phyloP scores from a whole-genome alignment of 2,888 invertebrate species.

The Drosophila algonquin region DNA sequence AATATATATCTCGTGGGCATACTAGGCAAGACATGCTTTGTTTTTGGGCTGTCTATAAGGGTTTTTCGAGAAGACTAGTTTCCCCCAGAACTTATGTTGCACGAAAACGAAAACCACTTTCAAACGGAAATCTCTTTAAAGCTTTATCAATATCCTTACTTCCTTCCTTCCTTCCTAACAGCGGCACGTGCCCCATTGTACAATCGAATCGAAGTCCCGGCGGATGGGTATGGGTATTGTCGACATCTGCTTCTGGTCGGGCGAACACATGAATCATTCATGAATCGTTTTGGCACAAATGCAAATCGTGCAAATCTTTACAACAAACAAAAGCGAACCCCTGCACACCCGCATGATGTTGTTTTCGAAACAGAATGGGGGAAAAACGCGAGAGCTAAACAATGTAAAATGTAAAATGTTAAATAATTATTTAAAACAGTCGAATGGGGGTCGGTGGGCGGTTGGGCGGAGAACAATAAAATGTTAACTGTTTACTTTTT shows the following conservation, averaged over 20 bases:
- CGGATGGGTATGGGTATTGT: slow-evolving; percentile 46
- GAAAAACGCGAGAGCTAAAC: slow-evolving; percentile 64
- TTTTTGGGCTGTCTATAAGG: too few species aligned
- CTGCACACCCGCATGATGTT: slow-evolving; percentile 38
- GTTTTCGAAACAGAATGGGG: slow-evolving; percentile 10
- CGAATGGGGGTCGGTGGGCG: background rate
- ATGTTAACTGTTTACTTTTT: slow-evolving; percentile 75
- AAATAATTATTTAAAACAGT: slow-evolving; percentile 71
- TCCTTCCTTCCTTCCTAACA: background rate
- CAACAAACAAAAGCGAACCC: slow-evolving; percentile 58
- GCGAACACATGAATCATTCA: slow-evolving; percentile 72
- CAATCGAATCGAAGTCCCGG: slow-evolving; percentile 29
- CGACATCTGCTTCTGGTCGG: slow-evolving; percentile 65
- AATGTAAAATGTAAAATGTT: slow-evolving; percentile 77
- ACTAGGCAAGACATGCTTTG: too few species aligned
- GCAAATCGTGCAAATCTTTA: slow-evolving; percentile 75
- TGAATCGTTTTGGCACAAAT: slow-evolving; percentile 75
- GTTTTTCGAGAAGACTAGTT: too few species aligned
- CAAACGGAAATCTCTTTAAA: background rate
- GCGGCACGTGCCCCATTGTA: slow-evolving; percentile 40
- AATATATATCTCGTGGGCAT: too few species aligned
- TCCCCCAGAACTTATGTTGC: too few species aligned
- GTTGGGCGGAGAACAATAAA: slow-evolving; percentile 48
- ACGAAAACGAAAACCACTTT: too few species aligned
- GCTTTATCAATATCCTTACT: background rate